Percentiles rank a stretch among this genome's conserved stretches.
Conservation (phyloP, 2,113 vertebrate species). For the Tinamus guttatus region DNA sequence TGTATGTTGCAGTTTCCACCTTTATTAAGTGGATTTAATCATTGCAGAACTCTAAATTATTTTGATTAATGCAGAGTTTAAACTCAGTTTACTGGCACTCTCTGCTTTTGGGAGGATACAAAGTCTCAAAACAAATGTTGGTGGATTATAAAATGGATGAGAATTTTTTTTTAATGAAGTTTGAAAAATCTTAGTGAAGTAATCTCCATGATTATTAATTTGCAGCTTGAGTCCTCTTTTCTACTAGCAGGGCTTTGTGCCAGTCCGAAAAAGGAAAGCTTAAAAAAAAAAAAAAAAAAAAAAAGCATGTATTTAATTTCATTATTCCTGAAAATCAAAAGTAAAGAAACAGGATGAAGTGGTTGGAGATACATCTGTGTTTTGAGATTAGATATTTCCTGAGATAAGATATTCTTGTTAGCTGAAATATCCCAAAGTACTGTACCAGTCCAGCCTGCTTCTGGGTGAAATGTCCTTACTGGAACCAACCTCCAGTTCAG, state of each 20-base stretch:
- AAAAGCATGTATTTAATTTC: not conserved
- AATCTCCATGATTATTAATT: not conserved
- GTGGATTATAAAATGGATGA: not conserved
- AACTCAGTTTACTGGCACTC: not conserved
- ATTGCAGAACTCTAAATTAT: not conserved
- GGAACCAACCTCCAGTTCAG: not conserved
- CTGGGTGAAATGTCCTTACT: not conserved
- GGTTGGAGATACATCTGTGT: not conserved
- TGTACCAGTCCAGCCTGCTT: not conserved
- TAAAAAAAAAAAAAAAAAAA: too few relatives aligned
- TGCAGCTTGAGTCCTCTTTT: not conserved
- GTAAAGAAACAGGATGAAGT: not conserved
- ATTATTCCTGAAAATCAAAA: not conserved
- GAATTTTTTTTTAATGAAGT: constrained; percentile 14
- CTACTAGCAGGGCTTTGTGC: too few relatives aligned
- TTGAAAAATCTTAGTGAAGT: constrained; percentile 10
- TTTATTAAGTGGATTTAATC: constrained; percentile 22
- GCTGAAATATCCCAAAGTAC: not conserved
- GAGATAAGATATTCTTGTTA: not conserved
- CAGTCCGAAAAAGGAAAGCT: too few relatives aligned
- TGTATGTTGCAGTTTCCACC: not conserved
- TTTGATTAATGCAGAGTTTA: constrained; percentile 31
- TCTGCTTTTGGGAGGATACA: not conserved
- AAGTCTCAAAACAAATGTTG: constrained; percentile 34
- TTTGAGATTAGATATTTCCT: not conserved